phyloP scores from a whole-genome alignment of 2,113 vertebrate species.

The Pleuronectes platessa region DNA sequence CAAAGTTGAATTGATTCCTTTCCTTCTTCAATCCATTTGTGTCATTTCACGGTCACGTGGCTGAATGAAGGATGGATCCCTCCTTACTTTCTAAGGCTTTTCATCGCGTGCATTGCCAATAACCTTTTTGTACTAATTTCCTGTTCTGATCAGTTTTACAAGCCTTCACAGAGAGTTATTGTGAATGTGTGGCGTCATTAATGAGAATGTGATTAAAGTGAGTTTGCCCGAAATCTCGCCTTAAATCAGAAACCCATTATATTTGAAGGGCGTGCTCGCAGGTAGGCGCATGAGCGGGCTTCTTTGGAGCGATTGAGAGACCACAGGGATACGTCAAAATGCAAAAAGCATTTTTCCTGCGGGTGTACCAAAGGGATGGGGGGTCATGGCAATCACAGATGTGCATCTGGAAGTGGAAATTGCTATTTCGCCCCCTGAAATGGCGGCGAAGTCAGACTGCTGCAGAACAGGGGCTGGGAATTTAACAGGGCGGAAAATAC shows the following conservation, averaged over 20 bases:
- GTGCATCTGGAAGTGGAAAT: slow-evolving; percentile 50
- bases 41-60: background rate
- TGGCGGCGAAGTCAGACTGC: slow-evolving; percentile 18
- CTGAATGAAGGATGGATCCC: no score
- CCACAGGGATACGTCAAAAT: slow-evolving; percentile 42
- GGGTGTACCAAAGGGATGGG: slow-evolving; percentile 21
- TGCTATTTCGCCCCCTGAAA: slow-evolving; percentile 50
- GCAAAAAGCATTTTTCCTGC: slow-evolving; percentile 30
- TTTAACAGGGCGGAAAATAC: slow-evolving; percentile 33
- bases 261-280: slow-evolving; percentile 8
- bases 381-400: slow-evolving; percentile 50
- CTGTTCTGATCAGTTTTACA: no score
- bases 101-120: no score
- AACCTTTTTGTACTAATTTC: no score
- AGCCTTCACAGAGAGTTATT: no score
- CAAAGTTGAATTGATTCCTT: background rate
- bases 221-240: no score
- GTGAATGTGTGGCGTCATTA: no score
- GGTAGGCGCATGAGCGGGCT: slow-evolving; percentile 17
- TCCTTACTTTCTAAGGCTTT: no score
- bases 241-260: no score
- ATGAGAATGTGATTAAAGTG: no score
- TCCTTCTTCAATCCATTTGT: background rate
- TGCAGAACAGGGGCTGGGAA: slow-evolving; percentile 17
- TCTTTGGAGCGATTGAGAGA: slow-evolving; percentile 27